phyloP scores from a whole-genome alignment of 1,140 invertebrate genomes.

The Mercenaria mercenaria region DNA sequence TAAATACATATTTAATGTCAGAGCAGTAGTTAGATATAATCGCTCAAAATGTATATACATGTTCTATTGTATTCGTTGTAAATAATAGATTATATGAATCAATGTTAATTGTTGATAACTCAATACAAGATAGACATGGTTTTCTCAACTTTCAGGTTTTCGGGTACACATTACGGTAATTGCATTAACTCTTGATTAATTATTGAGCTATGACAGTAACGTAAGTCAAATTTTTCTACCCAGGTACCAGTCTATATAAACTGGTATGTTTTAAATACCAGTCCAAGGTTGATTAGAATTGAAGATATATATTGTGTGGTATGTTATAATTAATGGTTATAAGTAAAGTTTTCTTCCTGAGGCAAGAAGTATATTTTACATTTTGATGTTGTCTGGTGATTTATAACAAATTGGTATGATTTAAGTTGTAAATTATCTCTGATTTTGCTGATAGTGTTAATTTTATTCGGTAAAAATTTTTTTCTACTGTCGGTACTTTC shows the following conservation, averaged over 20 bases:
- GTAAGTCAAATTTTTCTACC: too few relatives aligned
- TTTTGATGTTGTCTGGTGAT: background rate
- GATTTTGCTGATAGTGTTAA: too few relatives aligned
- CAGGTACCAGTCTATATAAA: too few relatives aligned
- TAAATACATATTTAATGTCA: background rate
- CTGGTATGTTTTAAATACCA: too few relatives aligned
- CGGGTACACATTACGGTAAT: background rate
- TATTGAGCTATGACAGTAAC: background rate
- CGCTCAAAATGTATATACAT: background rate
- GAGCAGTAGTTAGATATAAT: background rate
- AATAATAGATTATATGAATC: slow-evolving; percentile 28
- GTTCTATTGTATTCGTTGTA: background rate
- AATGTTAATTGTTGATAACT: background rate
- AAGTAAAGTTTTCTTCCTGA: background rate
- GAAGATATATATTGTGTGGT: too few relatives aligned
- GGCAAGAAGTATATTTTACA: background rate
- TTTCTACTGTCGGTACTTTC: too few relatives aligned
- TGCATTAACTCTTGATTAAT: background rate
- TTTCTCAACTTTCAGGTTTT: background rate
- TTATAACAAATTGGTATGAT: background rate
- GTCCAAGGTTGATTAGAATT: too few relatives aligned
- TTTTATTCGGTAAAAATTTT: too few relatives aligned
- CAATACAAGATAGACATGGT: background rate
- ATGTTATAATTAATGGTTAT: background rate
- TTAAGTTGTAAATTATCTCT: too few relatives aligned